phyloP scores from a whole-genome alignment of 2,797 vertebrate species.

The Hyperoplus lanceolatus region DNA sequence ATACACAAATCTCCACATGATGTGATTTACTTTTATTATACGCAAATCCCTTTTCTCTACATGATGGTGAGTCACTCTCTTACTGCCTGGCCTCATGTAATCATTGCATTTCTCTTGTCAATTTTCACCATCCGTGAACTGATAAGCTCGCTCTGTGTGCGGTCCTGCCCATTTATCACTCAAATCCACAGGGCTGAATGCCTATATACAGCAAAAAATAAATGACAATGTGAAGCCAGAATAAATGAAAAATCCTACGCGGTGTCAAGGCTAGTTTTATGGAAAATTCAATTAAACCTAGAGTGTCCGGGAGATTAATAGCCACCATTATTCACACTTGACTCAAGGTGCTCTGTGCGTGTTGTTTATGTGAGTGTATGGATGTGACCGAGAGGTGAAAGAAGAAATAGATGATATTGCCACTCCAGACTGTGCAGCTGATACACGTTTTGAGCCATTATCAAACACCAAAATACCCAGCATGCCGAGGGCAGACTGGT shows the following conservation, averaged over 20 bases:
- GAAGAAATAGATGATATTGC: slow-evolving; percentile 25
- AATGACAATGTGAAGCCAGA: slow-evolving; percentile 35
- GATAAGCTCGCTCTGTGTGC: slow-evolving; percentile 28
- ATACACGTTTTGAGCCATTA: slow-evolving; percentile 30
- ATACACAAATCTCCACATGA: neutral
- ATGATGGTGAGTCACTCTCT: neutral
- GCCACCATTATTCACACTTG: slow-evolving; percentile 60
- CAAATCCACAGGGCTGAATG: slow-evolving; percentile 4
- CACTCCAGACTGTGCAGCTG: neutral
- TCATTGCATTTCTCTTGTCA: slow-evolving; percentile 41
- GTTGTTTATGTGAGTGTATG: slow-evolving; percentile 26
- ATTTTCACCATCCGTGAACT: neutral
- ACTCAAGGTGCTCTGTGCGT: slow-evolving; percentile 45
- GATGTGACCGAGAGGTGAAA: slow-evolving; percentile 13
- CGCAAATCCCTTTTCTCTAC: neutral
- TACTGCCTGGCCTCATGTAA: slow-evolving; percentile 39
- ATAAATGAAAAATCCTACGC: slow-evolving; percentile 34
- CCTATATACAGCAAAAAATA: neutral
- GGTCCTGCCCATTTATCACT: slow-evolving; percentile 23
- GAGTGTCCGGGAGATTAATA: slow-evolving; percentile 67
- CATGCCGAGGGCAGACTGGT: slow-evolving; percentile 1
- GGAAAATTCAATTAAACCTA: slow-evolving; percentile 66
- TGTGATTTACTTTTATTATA: too few species aligned
- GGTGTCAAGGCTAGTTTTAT: slow-evolving; percentile 38
- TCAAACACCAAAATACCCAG: slow-evolving; percentile 30